These are phyloP conservation scores for Leptoteleia sp. DNA, from an alignment of 1,140 invertebrate species.

Conservation along the genomic window DNA sequence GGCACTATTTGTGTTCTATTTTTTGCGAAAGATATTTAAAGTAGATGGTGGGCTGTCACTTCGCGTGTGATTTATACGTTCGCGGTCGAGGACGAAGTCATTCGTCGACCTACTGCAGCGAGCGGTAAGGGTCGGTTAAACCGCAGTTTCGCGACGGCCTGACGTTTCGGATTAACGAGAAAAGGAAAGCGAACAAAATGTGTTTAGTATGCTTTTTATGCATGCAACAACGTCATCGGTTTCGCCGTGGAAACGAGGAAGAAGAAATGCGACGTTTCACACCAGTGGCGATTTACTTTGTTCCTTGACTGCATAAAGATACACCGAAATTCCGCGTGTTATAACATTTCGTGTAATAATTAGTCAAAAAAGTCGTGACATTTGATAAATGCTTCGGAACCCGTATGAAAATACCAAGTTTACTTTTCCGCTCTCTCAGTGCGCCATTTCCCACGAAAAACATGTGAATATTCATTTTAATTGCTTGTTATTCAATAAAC, in stretches of 20 bases:
- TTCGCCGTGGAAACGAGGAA: conserved; percentile 34
- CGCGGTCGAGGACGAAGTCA: conserved; percentile 70
- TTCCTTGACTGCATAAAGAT: too few relatives aligned
- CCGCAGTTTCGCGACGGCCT: conserved; percentile 45
- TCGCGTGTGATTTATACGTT: conserved; percentile 76
- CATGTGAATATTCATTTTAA: too few relatives aligned
- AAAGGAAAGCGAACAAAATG: conserved; percentile 57
- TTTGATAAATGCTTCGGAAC: too few relatives aligned
- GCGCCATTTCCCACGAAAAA: too few relatives aligned
- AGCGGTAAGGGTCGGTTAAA: conserved; percentile 43
- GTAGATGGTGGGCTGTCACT: conserved; percentile 76
- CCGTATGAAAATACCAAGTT: too few relatives aligned
- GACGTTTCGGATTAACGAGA: conserved; percentile 61
- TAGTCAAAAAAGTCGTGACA: too few relatives aligned
- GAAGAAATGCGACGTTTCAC: conserved; percentile 43
- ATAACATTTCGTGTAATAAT: too few relatives aligned
- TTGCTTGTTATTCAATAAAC: too few relatives aligned
- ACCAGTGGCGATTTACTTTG: conserved; percentile 3
- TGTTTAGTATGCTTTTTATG: conserved; percentile 57
- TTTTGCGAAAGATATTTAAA: conserved; percentile 74
- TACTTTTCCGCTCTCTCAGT: too few relatives aligned
- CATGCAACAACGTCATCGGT: conserved; percentile 56
- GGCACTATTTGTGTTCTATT: conserved; percentile 70
- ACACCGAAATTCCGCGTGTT: too few relatives aligned
- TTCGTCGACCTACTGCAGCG: conserved; percentile 59